These are phyloP conservation scores for Himalopsyche anomala DNA, from an alignment of 2,888 invertebrate genomes.

Conservation along the genomic window DNA sequence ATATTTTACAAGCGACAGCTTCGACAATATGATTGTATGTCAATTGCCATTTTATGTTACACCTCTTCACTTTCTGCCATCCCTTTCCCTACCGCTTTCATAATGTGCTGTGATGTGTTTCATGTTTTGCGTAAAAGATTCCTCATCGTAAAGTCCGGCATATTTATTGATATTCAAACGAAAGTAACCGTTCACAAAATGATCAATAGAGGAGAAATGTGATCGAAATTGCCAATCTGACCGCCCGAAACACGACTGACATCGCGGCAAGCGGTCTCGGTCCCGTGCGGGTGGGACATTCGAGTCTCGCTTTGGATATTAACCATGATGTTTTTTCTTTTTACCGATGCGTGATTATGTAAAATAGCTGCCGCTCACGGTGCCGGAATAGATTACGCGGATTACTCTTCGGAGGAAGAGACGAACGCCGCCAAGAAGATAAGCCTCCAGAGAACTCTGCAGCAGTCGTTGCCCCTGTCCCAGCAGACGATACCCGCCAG, in stretches of 20 bases:
- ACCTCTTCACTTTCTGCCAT: slow-evolving; percentile 37
- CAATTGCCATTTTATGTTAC: slow-evolving; percentile 34
- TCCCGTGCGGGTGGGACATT: neutral
- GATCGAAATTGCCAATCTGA: neutral
- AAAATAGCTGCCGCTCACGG: slow-evolving; percentile 75
- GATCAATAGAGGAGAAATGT: no score
- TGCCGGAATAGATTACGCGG: slow-evolving; percentile 78
- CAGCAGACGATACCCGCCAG: slow-evolving; percentile 72
- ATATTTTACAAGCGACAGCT: slow-evolving; percentile 15
- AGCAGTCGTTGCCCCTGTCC: slow-evolving; percentile 74
- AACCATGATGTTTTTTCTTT: slow-evolving; percentile 31
- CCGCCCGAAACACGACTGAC: neutral
- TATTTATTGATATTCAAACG: neutral
- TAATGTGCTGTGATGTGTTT: slow-evolving; percentile 22
- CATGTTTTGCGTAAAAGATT: neutral
- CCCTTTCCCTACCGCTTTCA: slow-evolving; percentile 47
- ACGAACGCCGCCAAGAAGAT: slow-evolving; percentile 70
- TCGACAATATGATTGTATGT: neutral
- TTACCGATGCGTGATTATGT: slow-evolving; percentile 49
- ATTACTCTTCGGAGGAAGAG: slow-evolving; percentile 75
- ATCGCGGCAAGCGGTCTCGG: neutral
- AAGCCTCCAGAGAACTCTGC: slow-evolving; percentile 74
- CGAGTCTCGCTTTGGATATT: neutral
- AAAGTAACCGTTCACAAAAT: neutral
- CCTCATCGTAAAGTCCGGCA: neutral